Evolutionary conservation across 2,888 invertebrate species (phyloP).

Genomic region (Mythimna vitellina): DNA sequence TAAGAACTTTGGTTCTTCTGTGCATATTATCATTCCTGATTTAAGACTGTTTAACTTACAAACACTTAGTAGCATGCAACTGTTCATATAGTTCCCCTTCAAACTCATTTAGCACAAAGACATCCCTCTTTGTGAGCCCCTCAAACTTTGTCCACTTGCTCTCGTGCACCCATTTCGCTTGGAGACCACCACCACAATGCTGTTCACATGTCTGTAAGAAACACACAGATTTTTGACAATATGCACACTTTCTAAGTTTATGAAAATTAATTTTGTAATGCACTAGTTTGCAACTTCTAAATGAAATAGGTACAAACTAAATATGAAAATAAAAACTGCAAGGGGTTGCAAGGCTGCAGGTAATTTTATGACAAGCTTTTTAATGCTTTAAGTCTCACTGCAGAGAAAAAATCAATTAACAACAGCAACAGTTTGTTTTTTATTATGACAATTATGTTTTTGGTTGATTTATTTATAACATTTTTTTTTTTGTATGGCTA

Average conservation of each 20-base stretch:
- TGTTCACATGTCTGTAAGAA: conserved; percentile 89
- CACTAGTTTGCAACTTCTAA: not conserved
- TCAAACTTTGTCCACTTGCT: conserved; percentile 90
- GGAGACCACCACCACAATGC: conserved; percentile 88
- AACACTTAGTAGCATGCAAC: conserved; percentile 91
- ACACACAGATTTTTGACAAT: conserved; percentile 27
- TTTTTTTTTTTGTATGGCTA: no score
- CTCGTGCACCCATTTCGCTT: conserved; percentile 92
- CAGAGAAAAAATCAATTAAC: no score
- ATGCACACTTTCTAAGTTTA: not conserved
- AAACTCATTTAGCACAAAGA: conserved; percentile 95
- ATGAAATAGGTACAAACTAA: no score
- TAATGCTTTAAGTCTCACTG: no score
- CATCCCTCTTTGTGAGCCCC: conserved; percentile 92
- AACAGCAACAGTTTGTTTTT: no score
- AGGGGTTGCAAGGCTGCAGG: no score
- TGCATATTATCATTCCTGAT: no score
- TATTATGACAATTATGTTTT: no score
- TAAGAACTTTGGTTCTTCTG: no score
- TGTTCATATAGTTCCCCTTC: conserved; percentile 93
- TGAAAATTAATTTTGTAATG: not conserved
- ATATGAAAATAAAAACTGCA: no score
- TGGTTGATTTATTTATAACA: no score
- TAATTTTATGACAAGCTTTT: no score
- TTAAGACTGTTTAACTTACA: conserved; percentile 89